Conservation (phyloP, 2,888 invertebrate genomes). For the Parthenolecanium corni region DNA sequence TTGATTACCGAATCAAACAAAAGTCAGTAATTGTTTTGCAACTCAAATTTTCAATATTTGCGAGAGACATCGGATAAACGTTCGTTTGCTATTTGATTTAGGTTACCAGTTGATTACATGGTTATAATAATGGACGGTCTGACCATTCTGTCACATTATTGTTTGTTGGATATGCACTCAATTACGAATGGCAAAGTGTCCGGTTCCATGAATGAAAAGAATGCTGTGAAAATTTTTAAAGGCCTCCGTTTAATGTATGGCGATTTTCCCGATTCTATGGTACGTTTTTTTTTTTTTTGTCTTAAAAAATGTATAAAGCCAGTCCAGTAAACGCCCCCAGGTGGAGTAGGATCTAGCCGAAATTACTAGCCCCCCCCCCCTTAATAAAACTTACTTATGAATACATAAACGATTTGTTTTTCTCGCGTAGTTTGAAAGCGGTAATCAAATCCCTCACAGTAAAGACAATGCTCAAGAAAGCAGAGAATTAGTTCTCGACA, state of each 20-base stretch:
- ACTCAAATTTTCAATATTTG: no score
- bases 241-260: slow-evolving; percentile 14
- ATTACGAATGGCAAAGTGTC: not conserved
- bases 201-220: not conserved
- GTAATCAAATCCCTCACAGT: not conserved
- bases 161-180: slow-evolving; percentile 53
- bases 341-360: not conserved
- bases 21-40: slow-evolving; percentile 2
- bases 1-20: slow-evolving; percentile 11
- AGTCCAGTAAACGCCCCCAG: not conserved
- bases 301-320: not conserved
- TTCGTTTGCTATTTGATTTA: no score
- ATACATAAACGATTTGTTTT: not conserved
- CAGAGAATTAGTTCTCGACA: slow-evolving; percentile 60
- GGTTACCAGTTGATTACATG: slow-evolving; percentile 59
- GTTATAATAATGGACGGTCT: slow-evolving; percentile 65
- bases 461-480: slow-evolving; percentile 39
- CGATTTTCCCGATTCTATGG: slow-evolving; percentile 16
- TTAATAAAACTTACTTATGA: no score
- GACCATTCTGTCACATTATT: slow-evolving; percentile 67
- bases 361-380: no score
- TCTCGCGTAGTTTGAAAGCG: not conserved
- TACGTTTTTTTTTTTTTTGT: not conserved
- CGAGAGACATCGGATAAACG: not conserved
- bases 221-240: slow-evolving; percentile 8